Evolutionary conservation across 2,113 vertebrate species (phyloP), one percentile per base, ranked within the genome.

Genomic region (Electrona antarctica): DNA sequence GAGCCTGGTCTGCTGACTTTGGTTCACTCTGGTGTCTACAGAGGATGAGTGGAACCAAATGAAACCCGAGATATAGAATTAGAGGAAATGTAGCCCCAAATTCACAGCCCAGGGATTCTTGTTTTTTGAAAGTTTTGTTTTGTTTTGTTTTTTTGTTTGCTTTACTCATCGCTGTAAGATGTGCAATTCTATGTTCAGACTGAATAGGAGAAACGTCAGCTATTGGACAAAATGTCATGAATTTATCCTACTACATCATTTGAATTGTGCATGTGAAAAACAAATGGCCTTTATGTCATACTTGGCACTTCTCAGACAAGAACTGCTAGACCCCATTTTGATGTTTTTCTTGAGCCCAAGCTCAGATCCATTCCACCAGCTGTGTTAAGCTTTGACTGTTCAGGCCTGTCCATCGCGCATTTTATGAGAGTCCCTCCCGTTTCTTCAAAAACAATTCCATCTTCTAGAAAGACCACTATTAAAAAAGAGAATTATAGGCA

Each of bases 201-300:
- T 51, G n/a, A 55, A 55, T 0, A 0, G 6, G 7, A 8, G 21
- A 4, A n/a, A 55, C 21, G 29, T 57, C 70, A 58, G 12, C 50
- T 54, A 4, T 57, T 50, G 56, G 64, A 69, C 48, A n/a, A 60
- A 68, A 61, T 47, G 47, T 73, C 57, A 55, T 60, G 64, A 67
- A 33, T 71, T 69, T 57, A 64, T 41, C 46, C 46, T 48, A 0
- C 62, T 47, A 0, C 62, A 47, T 49, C 15, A 83, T 58, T 60
- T 49, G 61, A 58, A 48, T 51, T 67, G 46, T 71, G 81, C 77
- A 80, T 81, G 75, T 71, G 71, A 74, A 86, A 85, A 89, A 83
- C 85, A 87, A 89, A 83, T 60, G 78, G 64, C 71, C 79, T 81
- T 69, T 78, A 82, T 83, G 90, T 91, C 84, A 87, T 84, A 74